Conservation (phyloP, 2,113 vertebrate species). For the Scomber colias region DNA sequence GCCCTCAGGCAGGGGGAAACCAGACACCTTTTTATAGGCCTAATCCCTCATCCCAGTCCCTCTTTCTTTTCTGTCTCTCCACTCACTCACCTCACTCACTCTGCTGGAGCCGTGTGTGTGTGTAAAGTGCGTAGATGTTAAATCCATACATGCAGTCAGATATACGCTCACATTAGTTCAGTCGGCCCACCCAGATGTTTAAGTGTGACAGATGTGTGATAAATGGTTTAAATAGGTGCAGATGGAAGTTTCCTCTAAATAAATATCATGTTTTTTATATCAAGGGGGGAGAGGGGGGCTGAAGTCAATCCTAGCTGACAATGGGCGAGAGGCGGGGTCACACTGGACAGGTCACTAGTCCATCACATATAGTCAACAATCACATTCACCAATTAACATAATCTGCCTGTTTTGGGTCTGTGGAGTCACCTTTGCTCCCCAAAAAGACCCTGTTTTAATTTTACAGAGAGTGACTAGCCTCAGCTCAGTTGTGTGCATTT, state of each 20-base stretch:
- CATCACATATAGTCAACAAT: too few relatives aligned
- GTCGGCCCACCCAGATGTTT: slow-evolving; percentile 2
- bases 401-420: too few relatives aligned
- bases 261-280: neutral
- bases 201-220: slow-evolving; percentile 40
- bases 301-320: too few relatives aligned
- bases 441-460: neutral
- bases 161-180: slow-evolving; percentile 2
- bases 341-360: too few relatives aligned
- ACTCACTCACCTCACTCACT: slow-evolving; percentile 9
- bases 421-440: too few relatives aligned
- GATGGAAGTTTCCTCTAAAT: neutral
- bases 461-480: neutral
- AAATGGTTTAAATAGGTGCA: slow-evolving; percentile 28
- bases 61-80: neutral
- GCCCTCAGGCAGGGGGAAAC: slow-evolving; percentile 70
- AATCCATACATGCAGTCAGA: slow-evolving; percentile 7
- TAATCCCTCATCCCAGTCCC: slow-evolving; percentile 57
- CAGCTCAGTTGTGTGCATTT: slow-evolving; percentile 4
- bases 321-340: too few relatives aligned
- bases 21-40: slow-evolving; percentile 73
- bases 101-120: slow-evolving; percentile 2
- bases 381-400: too few relatives aligned
- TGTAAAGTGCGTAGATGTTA: neutral
- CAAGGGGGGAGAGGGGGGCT: too few relatives aligned